Evolutionary conservation across 2,888 invertebrate species (phyloP), one percentile per base, ranked within the genome.

Genomic region (Dimorphilus gyrociliatus): DNA sequence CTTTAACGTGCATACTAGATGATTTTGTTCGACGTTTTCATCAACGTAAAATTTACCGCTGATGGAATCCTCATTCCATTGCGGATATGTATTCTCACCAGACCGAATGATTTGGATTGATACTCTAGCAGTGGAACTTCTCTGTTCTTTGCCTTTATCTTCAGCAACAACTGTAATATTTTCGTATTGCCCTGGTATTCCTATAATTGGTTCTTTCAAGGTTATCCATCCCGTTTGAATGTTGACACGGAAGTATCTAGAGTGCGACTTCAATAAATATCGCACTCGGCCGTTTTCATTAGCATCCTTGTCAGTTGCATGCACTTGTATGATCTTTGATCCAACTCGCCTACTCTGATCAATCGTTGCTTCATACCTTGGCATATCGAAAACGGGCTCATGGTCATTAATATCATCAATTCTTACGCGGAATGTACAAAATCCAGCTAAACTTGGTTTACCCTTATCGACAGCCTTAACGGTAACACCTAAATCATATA

Each of bases 381-480:
- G 44, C 3, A 50, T 46, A 37, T 53, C 53, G 39, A 60, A 60
- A 21, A 47, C 42, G 0, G 60, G 60, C 2, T 43, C 37, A 24
- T 60, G 53, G 38, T 60, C 58, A 35, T 60, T 60, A 10, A 44
- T 42, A 34, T 60, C 60, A 1, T 44, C 45, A n/a, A 60, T 51
- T 16, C 39, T 42, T 1, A 56, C 50, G 32, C 47, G 44, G 60
- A 97, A 94, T 3, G 92, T 92, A 64, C 97, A 97, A 43, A 94
- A 90, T 16, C 94, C 92, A 64, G 92, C 94, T 44, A 97, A 64
- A 0, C 88, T 86, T 2, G 92, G 90, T 60, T 86, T 85, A 13
- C 92, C 97, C 60, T 90, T 82, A 72, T 97, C 97, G 1, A 88
- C 88, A 4, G 92, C 97, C 66, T 92, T 90, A 0, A 92, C 84